These are phyloP conservation scores for Pardalotus punctatus DNA, from an alignment of 2,113 vertebrate species.

Conservation along the genomic window DNA sequence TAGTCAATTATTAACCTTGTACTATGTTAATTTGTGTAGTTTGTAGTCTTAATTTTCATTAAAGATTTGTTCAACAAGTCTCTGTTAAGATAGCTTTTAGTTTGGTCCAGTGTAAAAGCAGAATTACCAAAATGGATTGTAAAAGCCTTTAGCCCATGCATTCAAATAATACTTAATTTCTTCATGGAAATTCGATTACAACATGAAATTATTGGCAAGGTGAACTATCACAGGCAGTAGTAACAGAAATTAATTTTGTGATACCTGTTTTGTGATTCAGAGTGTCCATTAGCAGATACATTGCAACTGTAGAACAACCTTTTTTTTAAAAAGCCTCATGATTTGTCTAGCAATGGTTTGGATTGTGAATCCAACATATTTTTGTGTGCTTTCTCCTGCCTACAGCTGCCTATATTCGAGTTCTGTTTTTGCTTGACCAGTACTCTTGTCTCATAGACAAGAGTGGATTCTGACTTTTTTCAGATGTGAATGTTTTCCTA, in stretches of 20 bases:
- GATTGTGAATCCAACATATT: background rate
- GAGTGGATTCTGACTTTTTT: background rate
- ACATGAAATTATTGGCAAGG: background rate
- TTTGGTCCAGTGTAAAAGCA: background rate
- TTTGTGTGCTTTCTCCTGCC: background rate
- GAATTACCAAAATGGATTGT: background rate
- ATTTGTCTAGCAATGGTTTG: background rate
- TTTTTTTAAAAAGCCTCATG: fast-evolving
- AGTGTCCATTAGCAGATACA: background rate
- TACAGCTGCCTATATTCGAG: background rate
- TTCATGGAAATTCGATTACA: background rate
- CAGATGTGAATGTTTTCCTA: background rate
- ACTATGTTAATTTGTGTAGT: background rate
- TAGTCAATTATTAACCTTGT: background rate
- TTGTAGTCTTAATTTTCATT: background rate
- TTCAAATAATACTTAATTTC: background rate
- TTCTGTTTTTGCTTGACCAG: background rate
- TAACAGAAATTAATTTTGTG: background rate
- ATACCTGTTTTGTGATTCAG: background rate
- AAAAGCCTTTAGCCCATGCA: background rate
- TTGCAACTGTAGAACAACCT: background rate
- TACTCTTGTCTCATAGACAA: background rate
- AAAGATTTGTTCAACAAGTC: background rate
- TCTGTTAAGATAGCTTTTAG: background rate
- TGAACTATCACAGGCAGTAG: background rate